Percentiles rank a stretch among this genome's conserved stretches.
Conservation (phyloP, 2,888 invertebrate species). For the Tipula vernalis region DNA sequence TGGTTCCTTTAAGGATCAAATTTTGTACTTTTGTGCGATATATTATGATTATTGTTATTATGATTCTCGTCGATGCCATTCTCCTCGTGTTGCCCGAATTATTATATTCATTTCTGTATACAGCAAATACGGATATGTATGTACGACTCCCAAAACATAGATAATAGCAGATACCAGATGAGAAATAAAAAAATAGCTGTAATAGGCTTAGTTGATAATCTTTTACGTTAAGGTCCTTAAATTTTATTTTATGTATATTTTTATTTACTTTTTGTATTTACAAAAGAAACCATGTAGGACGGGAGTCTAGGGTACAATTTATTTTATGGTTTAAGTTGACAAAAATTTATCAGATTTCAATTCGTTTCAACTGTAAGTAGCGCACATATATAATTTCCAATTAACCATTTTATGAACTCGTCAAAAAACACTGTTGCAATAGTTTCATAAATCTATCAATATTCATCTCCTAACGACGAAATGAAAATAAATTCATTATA, state of each 20-base stretch:
- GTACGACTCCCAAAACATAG: not conserved
- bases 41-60: conserved; percentile 4
- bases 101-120: not conserved
- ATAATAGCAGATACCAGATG: conserved; percentile 4
- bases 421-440: not conserved
- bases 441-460: not conserved
- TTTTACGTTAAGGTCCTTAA: not conserved
- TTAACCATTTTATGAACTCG: not conserved
- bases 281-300: not conserved
- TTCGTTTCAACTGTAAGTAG: not conserved
- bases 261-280: not conserved
- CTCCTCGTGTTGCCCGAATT: not conserved
- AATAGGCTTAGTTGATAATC: not conserved
- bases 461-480: not conserved
- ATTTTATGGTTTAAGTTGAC: not conserved
- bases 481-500: not conserved
- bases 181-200: not conserved
- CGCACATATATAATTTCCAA: not conserved
- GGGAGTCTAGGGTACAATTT: not conserved
- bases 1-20: not conserved
- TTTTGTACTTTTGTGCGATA: not conserved
- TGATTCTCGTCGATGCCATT: not conserved
- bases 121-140: not conserved
- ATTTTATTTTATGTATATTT: not conserved
- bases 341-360: not conserved